Evolutionary conservation across 2,797 vertebrate genomes (phyloP).

Genomic region (Leucoraja ocellata): DNA sequence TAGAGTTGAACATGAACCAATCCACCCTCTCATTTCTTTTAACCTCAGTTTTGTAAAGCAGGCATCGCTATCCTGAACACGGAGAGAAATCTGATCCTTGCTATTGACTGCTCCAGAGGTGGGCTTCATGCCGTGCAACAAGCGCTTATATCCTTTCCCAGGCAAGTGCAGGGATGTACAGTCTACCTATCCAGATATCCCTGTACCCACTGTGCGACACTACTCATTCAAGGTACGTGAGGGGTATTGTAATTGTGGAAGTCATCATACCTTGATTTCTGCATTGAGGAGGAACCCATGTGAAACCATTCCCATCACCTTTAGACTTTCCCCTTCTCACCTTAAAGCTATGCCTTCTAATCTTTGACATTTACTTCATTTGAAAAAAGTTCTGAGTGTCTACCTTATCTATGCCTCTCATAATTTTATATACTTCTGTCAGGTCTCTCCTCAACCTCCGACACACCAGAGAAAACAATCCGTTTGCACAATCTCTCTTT

Average conservation of each 20-base stretch:
- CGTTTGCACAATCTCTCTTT: too few relatives aligned
- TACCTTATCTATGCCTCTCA: too few relatives aligned
- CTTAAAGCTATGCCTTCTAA: too few relatives aligned
- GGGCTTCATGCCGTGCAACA: neutral
- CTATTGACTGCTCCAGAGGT: neutral
- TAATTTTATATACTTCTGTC: too few relatives aligned
- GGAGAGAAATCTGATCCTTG: neutral
- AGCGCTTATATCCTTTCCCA: neutral
- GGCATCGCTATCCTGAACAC: neutral
- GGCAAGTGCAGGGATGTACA: neutral
- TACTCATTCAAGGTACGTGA: conserved; percentile 8
- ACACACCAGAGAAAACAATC: too few relatives aligned
- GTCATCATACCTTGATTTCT: too few relatives aligned
- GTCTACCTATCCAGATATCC: neutral
- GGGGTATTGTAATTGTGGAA: too few relatives aligned
- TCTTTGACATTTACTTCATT: too few relatives aligned
- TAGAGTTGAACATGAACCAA: neutral
- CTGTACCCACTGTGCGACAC: neutral
- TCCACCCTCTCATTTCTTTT: neutral
- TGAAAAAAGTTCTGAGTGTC: too few relatives aligned
- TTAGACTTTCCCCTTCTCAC: neutral
- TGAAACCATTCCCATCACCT: neutral
- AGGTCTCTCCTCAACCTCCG: too few relatives aligned
- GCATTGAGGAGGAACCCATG: too few relatives aligned
- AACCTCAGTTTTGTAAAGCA: neutral